phyloP scores from a whole-genome alignment of 2,797 vertebrate species.

The Lagocephalus sceleratus region DNA sequence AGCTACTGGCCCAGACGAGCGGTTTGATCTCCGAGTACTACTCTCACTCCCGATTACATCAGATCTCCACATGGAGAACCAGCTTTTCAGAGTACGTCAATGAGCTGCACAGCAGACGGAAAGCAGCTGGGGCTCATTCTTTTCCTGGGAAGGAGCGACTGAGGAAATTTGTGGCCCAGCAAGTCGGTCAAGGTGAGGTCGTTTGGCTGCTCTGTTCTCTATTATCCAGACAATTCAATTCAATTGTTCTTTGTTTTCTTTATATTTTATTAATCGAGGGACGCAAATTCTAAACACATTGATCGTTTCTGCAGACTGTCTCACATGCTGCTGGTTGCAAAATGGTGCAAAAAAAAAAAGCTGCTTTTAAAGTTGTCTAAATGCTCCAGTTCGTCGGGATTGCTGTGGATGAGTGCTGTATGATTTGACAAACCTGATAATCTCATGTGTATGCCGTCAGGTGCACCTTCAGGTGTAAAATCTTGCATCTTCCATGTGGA shows the following conservation, averaged over 20 bases:
- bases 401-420: background rate
- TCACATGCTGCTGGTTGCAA: background rate
- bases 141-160: constrained; percentile 91
- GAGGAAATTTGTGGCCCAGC: constrained; percentile 82
- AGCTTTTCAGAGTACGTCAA: constrained; percentile 95
- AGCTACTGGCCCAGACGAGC: constrained; percentile 64
- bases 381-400: background rate
- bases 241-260: too few relatives aligned
- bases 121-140: constrained; percentile 63
- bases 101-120: constrained; percentile 82
- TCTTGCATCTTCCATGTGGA: constrained; percentile 96
- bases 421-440: constrained; percentile 6
- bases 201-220: background rate
- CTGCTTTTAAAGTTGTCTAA: background rate
- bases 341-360: background rate
- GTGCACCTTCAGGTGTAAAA: constrained; percentile 59
- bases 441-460: constrained; percentile 32
- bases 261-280: too few relatives aligned
- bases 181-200: constrained; percentile 37
- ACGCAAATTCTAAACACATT: too few relatives aligned
- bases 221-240: background rate
- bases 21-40: constrained; percentile 93
- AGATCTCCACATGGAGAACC: constrained; percentile 94
- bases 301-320: too few relatives aligned
- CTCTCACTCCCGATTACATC: constrained; percentile 92